These are phyloP conservation scores for Athalia rosae DNA, from an alignment of 2,888 invertebrate species.

Conservation along the genomic window DNA sequence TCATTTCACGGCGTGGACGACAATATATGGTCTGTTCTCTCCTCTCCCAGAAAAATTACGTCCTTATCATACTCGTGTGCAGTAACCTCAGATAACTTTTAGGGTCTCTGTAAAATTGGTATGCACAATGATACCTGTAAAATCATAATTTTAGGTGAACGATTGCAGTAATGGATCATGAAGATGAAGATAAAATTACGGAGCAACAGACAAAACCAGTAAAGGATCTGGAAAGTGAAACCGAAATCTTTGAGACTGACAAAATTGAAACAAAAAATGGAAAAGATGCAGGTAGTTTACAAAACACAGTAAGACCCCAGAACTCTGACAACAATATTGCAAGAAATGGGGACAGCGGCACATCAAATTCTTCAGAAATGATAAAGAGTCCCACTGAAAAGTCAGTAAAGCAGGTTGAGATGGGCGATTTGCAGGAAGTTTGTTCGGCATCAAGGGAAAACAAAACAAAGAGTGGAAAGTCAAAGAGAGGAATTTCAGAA, in stretches of 20 bases:
- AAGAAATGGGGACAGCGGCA: not conserved
- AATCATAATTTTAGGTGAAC: not conserved
- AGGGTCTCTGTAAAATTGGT: no score
- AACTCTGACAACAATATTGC: not conserved
- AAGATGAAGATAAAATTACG: not conserved
- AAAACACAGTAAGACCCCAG: not conserved
- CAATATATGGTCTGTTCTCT: no score
- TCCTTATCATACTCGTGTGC: no score
- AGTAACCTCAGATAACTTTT: no score
- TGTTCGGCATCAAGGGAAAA: not conserved
- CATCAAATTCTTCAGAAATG: not conserved
- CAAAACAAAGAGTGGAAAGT: not conserved
- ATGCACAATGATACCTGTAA: no score
- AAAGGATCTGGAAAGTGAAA: not conserved
- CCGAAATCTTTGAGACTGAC: not conserved
- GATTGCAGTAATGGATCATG: not conserved
- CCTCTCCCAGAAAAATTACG: no score
- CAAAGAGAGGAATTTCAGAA: slow-evolving; percentile 37
- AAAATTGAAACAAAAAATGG: not conserved
- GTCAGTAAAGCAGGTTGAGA: not conserved
- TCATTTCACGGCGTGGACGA: no score
- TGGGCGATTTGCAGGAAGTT: not conserved
- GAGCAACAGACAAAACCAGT: not conserved
- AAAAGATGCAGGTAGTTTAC: not conserved
- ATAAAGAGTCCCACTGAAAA: not conserved